Conservation (phyloP, 2,888 invertebrate genomes). For the Eupithecia insigniata region DNA sequence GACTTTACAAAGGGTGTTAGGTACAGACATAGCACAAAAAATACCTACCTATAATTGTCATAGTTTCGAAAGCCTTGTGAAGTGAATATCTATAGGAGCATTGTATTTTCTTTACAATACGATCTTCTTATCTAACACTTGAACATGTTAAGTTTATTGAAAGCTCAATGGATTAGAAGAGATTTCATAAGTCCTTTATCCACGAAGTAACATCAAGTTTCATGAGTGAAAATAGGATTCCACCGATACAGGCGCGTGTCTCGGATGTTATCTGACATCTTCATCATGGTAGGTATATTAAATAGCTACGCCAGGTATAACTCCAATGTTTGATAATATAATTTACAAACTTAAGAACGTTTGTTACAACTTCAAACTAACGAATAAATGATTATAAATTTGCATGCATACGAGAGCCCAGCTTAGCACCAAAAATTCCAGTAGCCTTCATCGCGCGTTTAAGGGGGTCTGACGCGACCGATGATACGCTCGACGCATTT, state of each 20-base stretch:
- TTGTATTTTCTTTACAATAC: neutral
- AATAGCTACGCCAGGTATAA: too few species aligned
- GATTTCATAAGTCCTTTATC: neutral
- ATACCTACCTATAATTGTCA: neutral
- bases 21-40: neutral
- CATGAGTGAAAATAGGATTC: slow-evolving; percentile 6
- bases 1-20: neutral
- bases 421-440: too few species aligned
- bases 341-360: too few species aligned
- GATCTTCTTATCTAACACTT: slow-evolving; percentile 3
- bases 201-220: neutral
- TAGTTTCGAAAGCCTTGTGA: neutral
- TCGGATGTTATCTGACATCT: too few species aligned
- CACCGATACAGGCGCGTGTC: neutral
- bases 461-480: too few species aligned
- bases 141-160: neutral
- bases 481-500: too few species aligned
- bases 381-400: too few species aligned
- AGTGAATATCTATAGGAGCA: neutral
- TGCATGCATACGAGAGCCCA: too few species aligned
- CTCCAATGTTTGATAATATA: too few species aligned
- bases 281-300: too few species aligned
- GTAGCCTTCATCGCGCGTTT: too few species aligned
- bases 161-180: slow-evolving; percentile 9
- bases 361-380: too few species aligned